Evolutionary conservation across 2,797 vertebrate genomes (phyloP), one percentile per base, ranked within the genome.

Genomic region (Sebastes vulpes): DNA sequence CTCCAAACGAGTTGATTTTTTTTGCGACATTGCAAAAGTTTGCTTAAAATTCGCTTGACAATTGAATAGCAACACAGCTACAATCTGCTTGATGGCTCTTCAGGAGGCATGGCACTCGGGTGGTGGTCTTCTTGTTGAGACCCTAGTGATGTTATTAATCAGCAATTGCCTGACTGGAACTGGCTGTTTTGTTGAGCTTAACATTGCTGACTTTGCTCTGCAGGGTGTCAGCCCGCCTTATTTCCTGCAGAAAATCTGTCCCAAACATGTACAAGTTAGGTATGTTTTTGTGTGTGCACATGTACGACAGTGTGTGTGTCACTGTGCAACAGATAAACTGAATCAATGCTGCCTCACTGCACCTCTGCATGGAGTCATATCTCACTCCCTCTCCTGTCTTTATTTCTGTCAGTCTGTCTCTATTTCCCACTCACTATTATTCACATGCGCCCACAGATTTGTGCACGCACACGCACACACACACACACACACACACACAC

Each of bases 171-270:
- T 25, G 72, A 54, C 6, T 35, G 12, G n/a, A 77, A 25, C 42
- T 32, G 57, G 48, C 54, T 28, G 68, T 16, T 72, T 58, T 70
- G 32, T 77, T 64, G 56, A 56, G 29, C 25, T 57, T 60, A 53
- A 32, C 53, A 5, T n/a, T 20, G 71, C 38, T 73, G 79, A 73
- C 64, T 79, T 73, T 65, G 23, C 65, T 75, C 83, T 65, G 64
- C 72, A 63, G 79, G 79, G 42, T 54, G 57, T 72, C 66, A 6
- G 57, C 18, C 50, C n/a, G n/a, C 11, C 53, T 86, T 63, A 57
- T 72, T 81, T 86, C 75, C 79, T 75, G 61, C 67, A 78, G 59
- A 58, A 72, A 18, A 4, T 4, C 21, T 50, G 61, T 88, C 74
- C 46, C 61, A 71, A 81, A 85, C 50, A 66, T 50, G 28, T 14